phyloP scores from a whole-genome alignment of 2,113 vertebrate species.

The Dasyornis broadbenti region DNA sequence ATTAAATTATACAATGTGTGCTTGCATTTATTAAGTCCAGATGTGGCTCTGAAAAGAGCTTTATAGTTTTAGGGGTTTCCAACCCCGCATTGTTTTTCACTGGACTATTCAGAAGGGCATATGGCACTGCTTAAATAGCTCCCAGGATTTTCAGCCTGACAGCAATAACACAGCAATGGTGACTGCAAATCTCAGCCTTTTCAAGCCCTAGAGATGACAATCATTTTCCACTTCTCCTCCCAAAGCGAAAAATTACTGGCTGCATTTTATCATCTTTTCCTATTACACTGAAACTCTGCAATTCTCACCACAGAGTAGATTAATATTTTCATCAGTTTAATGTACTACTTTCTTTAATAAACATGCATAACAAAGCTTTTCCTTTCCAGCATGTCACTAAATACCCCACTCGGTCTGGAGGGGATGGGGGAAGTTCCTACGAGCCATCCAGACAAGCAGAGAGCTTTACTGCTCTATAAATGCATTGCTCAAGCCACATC shows the following conservation, averaged over 20 bases:
- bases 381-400: neutral
- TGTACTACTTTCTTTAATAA: neutral
- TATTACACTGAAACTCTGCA: neutral
- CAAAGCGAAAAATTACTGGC: neutral
- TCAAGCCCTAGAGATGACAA: neutral
- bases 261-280: neutral
- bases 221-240: neutral
- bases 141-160: neutral
- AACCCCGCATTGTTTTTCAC: neutral
- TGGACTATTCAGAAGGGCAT: neutral
- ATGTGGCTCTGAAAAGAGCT: neutral
- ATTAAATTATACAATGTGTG: neutral
- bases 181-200: neutral
- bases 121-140: constrained; percentile 6
- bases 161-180: neutral
- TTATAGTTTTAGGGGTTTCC: neutral
- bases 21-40: neutral
- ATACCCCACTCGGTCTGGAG: neutral
- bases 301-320: neutral
- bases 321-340: neutral
- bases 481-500: neutral
- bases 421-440: neutral
- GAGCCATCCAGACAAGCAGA: neutral
- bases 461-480: neutral
- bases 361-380: neutral